These are phyloP conservation scores for Drosophila seclusa DNA, from an alignment of 2,888 invertebrate species.

Conservation along the genomic window DNA sequence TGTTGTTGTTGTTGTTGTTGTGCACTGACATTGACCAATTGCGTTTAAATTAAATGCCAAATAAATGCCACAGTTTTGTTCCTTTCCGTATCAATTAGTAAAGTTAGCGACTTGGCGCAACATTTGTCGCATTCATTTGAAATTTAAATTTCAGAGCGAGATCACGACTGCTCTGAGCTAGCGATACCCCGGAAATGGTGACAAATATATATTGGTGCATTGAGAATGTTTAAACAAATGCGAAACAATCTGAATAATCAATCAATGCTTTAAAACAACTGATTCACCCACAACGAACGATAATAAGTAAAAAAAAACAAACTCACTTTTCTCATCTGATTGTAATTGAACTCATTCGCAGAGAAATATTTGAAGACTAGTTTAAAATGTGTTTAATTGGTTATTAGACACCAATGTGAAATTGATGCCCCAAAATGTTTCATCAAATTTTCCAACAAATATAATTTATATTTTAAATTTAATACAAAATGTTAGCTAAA, in stretches of 20 bases:
- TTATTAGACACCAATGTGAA: background rate
- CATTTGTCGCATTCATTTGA: slow-evolving; percentile 68
- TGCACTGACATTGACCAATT: slow-evolving; percentile 20
- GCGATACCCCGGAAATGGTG: background rate
- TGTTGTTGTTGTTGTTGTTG: background rate
- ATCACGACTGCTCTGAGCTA: slow-evolving; percentile 35
- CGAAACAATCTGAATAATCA: background rate
- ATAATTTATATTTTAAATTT: background rate
- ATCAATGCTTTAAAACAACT: background rate
- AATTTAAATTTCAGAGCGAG: slow-evolving; percentile 51
- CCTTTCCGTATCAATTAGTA: slow-evolving; percentile 28
- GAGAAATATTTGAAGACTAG: too few species aligned
- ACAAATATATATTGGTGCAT: background rate
- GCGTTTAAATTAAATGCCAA: slow-evolving; percentile 45
- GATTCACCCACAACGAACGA: background rate
- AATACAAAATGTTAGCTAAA: background rate
- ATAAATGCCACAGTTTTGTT: background rate
- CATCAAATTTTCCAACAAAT: background rate
- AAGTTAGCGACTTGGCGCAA: slow-evolving; percentile 17
- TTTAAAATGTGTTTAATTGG: background rate
- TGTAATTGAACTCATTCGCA: background rate
- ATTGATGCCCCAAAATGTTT: background rate
- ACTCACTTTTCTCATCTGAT: background rate
- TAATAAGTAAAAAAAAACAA: background rate
- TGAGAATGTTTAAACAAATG: background rate